Evolutionary conservation across 2,888 invertebrate species (phyloP).

Genomic region (Chrysolina oricalcia): DNA sequence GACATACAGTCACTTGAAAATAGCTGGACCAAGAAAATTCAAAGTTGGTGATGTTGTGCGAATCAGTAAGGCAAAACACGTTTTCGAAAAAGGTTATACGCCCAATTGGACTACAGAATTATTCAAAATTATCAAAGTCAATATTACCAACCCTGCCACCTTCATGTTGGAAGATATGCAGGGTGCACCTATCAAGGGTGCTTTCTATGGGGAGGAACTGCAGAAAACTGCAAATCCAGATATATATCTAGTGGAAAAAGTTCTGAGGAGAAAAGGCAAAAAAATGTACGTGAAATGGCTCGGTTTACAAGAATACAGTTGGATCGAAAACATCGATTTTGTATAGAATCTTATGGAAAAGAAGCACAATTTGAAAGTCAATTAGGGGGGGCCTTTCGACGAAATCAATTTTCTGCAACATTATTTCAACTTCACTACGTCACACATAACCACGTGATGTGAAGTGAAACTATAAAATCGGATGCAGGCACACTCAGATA

Average conservation of each 20-base stretch:
- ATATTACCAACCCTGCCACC: too few relatives aligned
- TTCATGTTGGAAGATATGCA: too few relatives aligned
- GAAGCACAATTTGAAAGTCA: neutral
- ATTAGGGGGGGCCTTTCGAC: neutral
- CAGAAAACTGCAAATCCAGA: slow-evolving; percentile 54
- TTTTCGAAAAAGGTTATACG: too few relatives aligned
- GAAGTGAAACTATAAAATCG: neutral
- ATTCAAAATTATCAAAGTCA: too few relatives aligned
- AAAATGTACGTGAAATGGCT: slow-evolving; percentile 40
- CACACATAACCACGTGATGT: slow-evolving; percentile 1
- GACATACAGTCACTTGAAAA: neutral
- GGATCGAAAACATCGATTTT: too few relatives aligned
- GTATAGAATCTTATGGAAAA: too few relatives aligned
- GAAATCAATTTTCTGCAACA: neutral
- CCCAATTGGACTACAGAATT: too few relatives aligned
- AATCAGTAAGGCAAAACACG: too few relatives aligned
- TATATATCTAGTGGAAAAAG: too few relatives aligned
- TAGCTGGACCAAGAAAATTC: too few relatives aligned
- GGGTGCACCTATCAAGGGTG: slow-evolving; percentile 58
- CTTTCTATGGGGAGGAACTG: slow-evolving; percentile 61
- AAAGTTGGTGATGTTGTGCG: too few relatives aligned
- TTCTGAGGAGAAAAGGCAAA: slow-evolving; percentile 4
- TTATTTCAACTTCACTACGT: too few relatives aligned
- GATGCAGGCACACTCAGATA: neutral
- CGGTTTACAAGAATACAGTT: slow-evolving; percentile 34